Evolutionary conservation across 2,797 vertebrate genomes (phyloP).

Genomic region (Enteromius thamalakanensis): DNA sequence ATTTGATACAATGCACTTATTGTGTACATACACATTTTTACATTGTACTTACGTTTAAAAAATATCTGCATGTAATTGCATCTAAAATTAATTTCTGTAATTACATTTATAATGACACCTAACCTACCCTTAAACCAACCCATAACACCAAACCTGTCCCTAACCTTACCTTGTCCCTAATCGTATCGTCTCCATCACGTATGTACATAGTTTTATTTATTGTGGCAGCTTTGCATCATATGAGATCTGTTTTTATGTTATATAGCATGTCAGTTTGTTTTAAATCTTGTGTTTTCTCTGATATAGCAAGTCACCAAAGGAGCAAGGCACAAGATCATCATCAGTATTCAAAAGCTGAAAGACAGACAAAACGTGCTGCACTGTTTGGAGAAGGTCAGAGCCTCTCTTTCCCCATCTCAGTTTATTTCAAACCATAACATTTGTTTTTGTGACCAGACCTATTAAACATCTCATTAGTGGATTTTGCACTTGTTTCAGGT

Average conservation of each 20-base stretch:
- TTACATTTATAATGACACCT: neutral
- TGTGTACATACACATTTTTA: no score
- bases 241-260: neutral
- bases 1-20: no score
- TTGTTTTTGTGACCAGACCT: neutral
- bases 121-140: neutral
- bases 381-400: slow-evolving; percentile 93
- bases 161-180: neutral
- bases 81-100: no score
- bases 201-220: neutral
- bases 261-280: neutral
- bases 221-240: neutral
- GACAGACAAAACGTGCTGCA: slow-evolving; percentile 94
- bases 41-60: no score
- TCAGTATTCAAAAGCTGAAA: slow-evolving; percentile 98
- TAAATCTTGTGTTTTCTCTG: neutral
- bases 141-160: no score
- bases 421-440: neutral
- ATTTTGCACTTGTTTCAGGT: neutral
- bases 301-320: slow-evolving; percentile 97
- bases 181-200: neutral
- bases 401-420: neutral
- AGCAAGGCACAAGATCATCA: slow-evolving; percentile 97
- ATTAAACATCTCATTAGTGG: neutral
- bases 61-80: no score